These are phyloP conservation scores for Tricholauxania praeusta DNA, from an alignment of 2,888 invertebrate genomes.

Conservation along the genomic window DNA sequence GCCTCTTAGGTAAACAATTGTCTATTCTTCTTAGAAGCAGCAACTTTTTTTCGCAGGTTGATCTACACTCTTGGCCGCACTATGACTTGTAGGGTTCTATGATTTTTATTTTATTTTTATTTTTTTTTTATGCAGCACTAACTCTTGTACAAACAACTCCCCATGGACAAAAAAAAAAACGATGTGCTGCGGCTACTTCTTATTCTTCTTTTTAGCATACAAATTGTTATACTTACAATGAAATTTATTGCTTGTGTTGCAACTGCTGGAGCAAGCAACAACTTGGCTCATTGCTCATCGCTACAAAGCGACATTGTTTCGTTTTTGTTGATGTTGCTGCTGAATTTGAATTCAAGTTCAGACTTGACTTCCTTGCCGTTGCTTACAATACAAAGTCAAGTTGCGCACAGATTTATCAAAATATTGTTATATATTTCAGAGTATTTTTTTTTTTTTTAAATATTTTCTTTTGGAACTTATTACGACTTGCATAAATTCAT, in stretches of 20 bases:
- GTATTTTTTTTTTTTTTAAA: no score
- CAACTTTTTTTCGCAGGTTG: no score
- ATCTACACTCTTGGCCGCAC: no score
- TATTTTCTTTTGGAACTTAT: no score
- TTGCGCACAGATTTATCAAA: slow-evolving; percentile 53
- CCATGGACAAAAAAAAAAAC: slow-evolving; percentile 13
- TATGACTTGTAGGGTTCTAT: no score
- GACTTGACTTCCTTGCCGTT: background rate
- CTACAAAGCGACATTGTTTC: slow-evolving; percentile 39
- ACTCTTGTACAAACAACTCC: slow-evolving; percentile 33
- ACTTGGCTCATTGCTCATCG: slow-evolving; percentile 40
- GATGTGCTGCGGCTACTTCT: slow-evolving; percentile 22
- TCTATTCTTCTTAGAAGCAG: no score
- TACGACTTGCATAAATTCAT: no score
- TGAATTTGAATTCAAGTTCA: slow-evolving; percentile 11
- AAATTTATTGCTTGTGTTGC: slow-evolving; percentile 59
- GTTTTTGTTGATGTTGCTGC: slow-evolving; percentile 1
- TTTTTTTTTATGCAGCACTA: no score
- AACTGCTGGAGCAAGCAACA: slow-evolving; percentile 25
- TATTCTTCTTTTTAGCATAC: slow-evolving; percentile 54
- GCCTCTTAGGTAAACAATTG: no score
- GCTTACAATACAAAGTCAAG: background rate
- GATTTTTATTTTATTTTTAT: no score
- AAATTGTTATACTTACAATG: slow-evolving; percentile 66
- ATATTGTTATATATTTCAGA: slow-evolving; percentile 51